A percentile compares a stretch with the other conserved stretches of the same genome.
Conservation (phyloP, 1,140 invertebrate species). For the Nasonia vitripennis region DNA sequence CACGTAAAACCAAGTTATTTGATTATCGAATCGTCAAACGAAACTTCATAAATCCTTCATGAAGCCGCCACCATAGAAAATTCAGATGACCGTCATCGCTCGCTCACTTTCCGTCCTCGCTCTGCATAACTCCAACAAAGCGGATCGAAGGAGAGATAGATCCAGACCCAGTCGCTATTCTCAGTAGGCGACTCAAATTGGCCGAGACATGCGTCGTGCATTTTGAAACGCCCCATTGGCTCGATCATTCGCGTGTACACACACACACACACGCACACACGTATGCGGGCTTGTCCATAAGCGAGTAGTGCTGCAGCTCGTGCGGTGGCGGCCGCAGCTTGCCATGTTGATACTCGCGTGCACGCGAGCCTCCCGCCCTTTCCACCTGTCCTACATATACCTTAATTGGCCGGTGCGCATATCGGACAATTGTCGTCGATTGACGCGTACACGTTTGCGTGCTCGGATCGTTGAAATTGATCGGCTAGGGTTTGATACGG, state of each 20-base stretch:
- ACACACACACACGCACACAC: neutral
- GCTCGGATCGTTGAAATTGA: slow-evolving; percentile 26
- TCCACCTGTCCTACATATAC: slow-evolving; percentile 26
- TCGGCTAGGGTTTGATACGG: slow-evolving; percentile 1
- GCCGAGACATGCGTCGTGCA: slow-evolving; percentile 34
- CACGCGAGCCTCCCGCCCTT: neutral
- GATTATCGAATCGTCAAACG: no score
- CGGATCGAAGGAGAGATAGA: neutral
- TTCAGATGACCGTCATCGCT: no score
- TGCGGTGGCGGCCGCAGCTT: neutral
- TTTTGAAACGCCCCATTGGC: slow-evolving; percentile 40
- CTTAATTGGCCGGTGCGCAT: slow-evolving; percentile 33
- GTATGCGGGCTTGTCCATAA: neutral
- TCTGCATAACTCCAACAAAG: neutral
- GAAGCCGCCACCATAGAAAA: no score
- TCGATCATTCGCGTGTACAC: neutral
- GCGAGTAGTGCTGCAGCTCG: neutral
- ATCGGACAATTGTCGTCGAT: slow-evolving; percentile 45
- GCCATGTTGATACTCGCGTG: slow-evolving; percentile 7
- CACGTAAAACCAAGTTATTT: no score
- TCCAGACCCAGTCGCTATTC: neutral
- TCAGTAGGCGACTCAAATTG: slow-evolving; percentile 37
- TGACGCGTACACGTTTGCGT: slow-evolving; percentile 8
- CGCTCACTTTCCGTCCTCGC: neutral
- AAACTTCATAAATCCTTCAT: no score